Conservation (phyloP, 2,888 invertebrate species). For the Acholoe squamosa region DNA sequence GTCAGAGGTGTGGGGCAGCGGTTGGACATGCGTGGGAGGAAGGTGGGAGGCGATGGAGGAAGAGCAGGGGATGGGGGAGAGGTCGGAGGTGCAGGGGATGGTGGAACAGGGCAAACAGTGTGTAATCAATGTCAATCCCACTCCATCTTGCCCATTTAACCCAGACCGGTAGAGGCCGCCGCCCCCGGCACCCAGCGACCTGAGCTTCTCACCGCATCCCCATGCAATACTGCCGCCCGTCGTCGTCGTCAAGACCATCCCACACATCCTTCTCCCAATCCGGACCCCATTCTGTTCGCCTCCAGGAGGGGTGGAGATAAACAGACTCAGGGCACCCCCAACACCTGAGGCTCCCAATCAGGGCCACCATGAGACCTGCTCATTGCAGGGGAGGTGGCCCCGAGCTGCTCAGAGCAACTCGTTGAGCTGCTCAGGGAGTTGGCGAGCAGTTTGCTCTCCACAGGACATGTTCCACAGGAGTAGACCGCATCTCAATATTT, state of each 20-base stretch:
- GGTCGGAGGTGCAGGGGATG: background rate
- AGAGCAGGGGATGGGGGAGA: background rate
- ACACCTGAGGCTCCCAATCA: constrained; percentile 55
- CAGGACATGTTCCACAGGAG: background rate
- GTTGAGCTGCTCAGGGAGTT: background rate
- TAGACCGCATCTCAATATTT: background rate
- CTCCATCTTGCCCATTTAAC: constrained; percentile 55
- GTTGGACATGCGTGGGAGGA: background rate
- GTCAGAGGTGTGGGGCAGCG: background rate
- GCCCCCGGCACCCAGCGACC: background rate
- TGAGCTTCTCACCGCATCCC: background rate
- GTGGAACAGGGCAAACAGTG: constrained; percentile 25
- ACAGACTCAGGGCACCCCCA: constrained; percentile 7
- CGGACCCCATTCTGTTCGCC: background rate
- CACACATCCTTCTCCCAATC: background rate
- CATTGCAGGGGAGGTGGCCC: constrained; percentile 7
- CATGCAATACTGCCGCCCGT: constrained; percentile 17
- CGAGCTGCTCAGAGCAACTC: background rate
- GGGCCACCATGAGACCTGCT: background rate
- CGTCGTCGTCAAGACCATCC: background rate
- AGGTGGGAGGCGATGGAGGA: background rate
- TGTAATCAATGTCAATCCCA: constrained; percentile 56
- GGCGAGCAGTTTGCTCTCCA: background rate
- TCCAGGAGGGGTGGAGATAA: constrained; percentile 37
- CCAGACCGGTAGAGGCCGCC: background rate